phyloP scores from a whole-genome alignment of 2,888 invertebrate species.

The Sarcophaga caerulescens region DNA sequence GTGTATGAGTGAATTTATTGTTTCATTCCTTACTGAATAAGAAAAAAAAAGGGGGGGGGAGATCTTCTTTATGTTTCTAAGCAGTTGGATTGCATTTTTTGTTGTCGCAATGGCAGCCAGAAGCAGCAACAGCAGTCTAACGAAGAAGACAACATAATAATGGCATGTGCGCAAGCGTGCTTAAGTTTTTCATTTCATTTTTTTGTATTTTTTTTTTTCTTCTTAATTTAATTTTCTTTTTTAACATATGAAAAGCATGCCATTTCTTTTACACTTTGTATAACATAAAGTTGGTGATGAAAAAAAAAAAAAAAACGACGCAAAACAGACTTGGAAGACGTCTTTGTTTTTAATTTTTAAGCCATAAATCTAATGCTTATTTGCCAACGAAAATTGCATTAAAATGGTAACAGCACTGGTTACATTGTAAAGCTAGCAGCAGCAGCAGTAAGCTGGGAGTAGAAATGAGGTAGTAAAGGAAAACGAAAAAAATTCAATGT shows the following conservation, averaged over 20 bases:
- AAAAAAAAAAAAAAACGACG: no score
- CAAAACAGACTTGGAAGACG: neutral
- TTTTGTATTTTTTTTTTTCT: neutral
- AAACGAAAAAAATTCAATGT: constrained; percentile 47
- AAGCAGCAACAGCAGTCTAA: neutral
- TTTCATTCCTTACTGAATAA: constrained; percentile 5
- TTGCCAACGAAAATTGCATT: constrained; percentile 58
- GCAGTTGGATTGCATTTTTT: constrained; percentile 55
- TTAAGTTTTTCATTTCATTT: constrained; percentile 37
- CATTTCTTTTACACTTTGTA: neutral
- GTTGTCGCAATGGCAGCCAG: constrained; percentile 35
- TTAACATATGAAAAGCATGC: neutral
- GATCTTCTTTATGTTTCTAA: constrained; percentile 17
- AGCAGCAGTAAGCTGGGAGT: neutral
- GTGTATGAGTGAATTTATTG: constrained; percentile 49
- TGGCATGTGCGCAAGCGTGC: constrained; percentile 70
- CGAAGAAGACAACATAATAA: constrained; percentile 58
- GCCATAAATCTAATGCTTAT: constrained; percentile 67
- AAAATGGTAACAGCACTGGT: constrained; percentile 61
- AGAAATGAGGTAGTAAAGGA: constrained; percentile 9
- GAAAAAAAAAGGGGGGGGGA: neutral
- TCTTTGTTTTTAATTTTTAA: constrained; percentile 26
- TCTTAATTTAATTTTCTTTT: constrained; percentile 1
- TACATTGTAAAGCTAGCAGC: constrained; percentile 45
- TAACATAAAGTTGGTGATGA: no score